Evolutionary conservation across 2,113 vertebrate species (phyloP).

Genomic region (Dryoscopus gambensis): DNA sequence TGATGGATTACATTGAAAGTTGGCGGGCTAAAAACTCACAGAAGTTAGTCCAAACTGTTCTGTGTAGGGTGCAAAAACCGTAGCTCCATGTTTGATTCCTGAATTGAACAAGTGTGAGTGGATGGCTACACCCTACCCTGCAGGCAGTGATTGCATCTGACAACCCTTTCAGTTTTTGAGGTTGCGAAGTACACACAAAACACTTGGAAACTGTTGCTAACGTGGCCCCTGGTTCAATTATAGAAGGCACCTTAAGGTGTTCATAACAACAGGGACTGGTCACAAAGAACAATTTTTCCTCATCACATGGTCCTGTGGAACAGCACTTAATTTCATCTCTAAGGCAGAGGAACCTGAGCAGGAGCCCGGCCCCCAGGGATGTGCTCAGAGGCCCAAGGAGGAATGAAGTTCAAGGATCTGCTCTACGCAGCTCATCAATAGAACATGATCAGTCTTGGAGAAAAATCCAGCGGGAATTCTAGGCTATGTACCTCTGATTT

Average conservation of each 20-base stretch:
- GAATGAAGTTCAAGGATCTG: not conserved
- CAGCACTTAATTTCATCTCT: not conserved
- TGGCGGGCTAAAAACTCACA: not conserved
- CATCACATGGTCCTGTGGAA: not conserved
- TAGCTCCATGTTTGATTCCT: not conserved
- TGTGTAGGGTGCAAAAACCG: not conserved
- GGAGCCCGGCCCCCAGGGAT: not conserved
- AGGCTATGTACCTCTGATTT: not conserved
- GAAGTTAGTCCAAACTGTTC: not conserved
- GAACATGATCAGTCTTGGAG: not conserved
- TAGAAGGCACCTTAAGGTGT: not conserved
- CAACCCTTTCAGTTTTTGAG: not conserved
- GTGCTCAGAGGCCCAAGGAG: not conserved
- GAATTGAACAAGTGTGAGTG: not conserved
- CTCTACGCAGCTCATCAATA: not conserved
- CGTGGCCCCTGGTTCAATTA: not conserved
- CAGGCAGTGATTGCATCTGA: not conserved
- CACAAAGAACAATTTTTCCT: not conserved
- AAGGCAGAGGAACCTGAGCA: not conserved
- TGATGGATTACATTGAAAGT: not conserved
- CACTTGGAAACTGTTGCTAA: not conserved
- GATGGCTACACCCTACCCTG: not conserved
- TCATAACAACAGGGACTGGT: not conserved
- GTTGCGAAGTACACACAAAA: not conserved
- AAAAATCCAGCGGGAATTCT: not conserved